Evolutionary conservation across 2,888 invertebrate genomes (phyloP), one percentile per base, ranked within the genome.

Genomic region (Polylopha cassiicola): DNA sequence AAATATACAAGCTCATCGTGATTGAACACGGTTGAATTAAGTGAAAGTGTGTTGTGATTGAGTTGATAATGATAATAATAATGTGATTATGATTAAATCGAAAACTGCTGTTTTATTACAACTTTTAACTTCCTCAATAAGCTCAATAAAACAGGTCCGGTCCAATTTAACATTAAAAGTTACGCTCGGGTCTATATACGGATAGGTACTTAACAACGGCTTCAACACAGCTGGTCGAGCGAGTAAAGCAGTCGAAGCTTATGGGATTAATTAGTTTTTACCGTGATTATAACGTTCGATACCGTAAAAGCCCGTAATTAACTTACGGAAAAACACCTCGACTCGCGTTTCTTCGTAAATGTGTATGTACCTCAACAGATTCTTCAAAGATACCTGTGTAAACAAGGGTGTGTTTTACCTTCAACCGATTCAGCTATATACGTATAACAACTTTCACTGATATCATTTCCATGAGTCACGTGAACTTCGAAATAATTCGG

Each of bases 401-500:
- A 26, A 29, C 34, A 39, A 33, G 34, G 30, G 24, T 13, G 36
- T 39, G 33, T 23, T 39, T 38, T 29, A n/a, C n/a, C n/a, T n/a
- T n/a, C 14, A 2, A 32, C 13, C 38, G 41, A 37, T 37, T 30
- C 38, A 34, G 28, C 41, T 22, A 36, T 39, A 31, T 24, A 48
- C 30, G 4, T 10, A 20, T 34, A 30, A 41, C 24, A 26, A 39
- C 32, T 50, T 49, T 46, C 47, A 29, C 31, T 15, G 38, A 30
- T 37, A 26, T 34, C 28, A 39, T 41, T 36, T 36, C 20, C 41
- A 10, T 39, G 53, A 50, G 20, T 48, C 46, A 49, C 37, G 44
- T 47, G 50, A 56, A 59, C 53, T 61, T 61, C 53, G 47, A 52
- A 61, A 63, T 61, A 58, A 58, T 63, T 64, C 48, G 49, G 48